Evolutionary conservation across 2,888 invertebrate species (phyloP).

Genomic region (Autographa pulchrina): DNA sequence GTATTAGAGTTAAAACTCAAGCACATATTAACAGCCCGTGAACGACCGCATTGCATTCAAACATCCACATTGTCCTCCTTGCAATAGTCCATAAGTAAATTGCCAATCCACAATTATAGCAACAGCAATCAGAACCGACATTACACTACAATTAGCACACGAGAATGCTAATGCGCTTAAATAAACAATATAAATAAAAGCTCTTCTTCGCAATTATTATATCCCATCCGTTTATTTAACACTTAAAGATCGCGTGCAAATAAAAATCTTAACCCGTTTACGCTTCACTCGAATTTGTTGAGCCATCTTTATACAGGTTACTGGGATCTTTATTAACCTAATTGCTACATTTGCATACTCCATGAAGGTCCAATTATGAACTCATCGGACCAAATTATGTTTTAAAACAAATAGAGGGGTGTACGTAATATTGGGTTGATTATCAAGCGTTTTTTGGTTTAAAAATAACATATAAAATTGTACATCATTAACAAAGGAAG

Average conservation of each 20-base stretch:
- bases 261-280: constrained; percentile 63
- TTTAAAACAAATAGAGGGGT: constrained; percentile 79
- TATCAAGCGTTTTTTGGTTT: constrained; percentile 34
- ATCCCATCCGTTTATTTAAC: constrained; percentile 35
- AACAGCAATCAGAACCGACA: not conserved
- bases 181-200: not conserved
- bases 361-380: constrained; percentile 77
- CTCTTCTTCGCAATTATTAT: constrained; percentile 9
- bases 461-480: constrained; percentile 9
- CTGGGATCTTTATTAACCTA: constrained; percentile 77
- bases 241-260: constrained; percentile 45
- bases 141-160: not conserved
- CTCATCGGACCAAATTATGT: constrained; percentile 76
- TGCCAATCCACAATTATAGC: not conserved
- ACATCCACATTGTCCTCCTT: constrained; percentile 4
- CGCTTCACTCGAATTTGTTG: constrained; percentile 70
- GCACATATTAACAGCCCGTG: not conserved
- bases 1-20: not conserved
- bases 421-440: constrained; percentile 36
- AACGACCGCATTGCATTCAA: not conserved
- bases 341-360: constrained; percentile 82
- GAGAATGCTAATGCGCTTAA: not conserved
- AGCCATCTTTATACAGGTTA: constrained; percentile 72
- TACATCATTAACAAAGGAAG: not conserved
- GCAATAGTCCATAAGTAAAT: not conserved